These are phyloP conservation scores for Gonioctena quinquepunctata DNA, from an alignment of 1,140 invertebrate genomes.

Conservation along the genomic window DNA sequence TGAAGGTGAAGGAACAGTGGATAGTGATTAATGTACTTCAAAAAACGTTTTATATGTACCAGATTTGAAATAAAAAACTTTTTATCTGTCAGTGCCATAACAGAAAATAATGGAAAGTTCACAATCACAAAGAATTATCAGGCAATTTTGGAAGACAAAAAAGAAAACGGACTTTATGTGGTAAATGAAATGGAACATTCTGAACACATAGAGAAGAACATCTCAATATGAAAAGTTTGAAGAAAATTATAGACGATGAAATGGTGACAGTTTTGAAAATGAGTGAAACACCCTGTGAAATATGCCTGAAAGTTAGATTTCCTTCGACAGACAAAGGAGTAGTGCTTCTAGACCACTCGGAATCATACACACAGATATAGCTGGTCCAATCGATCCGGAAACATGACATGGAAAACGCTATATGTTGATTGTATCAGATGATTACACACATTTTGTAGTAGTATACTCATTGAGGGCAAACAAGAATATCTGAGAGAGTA, in stretches of 20 bases:
- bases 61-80: not conserved
- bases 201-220: not conserved
- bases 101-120: not conserved
- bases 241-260: not conserved
- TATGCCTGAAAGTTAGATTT: not conserved
- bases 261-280: not conserved
- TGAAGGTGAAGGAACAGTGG: too few species aligned
- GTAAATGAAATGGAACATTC: not conserved
- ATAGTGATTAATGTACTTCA: too few species aligned
- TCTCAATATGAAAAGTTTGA: not conserved
- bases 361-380: not conserved
- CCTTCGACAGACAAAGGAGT: not conserved
- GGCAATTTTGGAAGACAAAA: not conserved
- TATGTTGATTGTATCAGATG: not conserved
- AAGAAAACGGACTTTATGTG: not conserved
- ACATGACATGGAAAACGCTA: not conserved
- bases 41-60: too few species aligned
- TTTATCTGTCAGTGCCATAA: not conserved
- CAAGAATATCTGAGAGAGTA: not conserved
- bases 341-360: not conserved
- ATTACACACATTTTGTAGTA: not conserved
- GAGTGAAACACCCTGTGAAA: not conserved
- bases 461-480: not conserved
- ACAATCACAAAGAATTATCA: not conserved
- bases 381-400: not conserved